phyloP scores from a whole-genome alignment of 2,888 invertebrate genomes.

The Argyresthia goedartella region DNA sequence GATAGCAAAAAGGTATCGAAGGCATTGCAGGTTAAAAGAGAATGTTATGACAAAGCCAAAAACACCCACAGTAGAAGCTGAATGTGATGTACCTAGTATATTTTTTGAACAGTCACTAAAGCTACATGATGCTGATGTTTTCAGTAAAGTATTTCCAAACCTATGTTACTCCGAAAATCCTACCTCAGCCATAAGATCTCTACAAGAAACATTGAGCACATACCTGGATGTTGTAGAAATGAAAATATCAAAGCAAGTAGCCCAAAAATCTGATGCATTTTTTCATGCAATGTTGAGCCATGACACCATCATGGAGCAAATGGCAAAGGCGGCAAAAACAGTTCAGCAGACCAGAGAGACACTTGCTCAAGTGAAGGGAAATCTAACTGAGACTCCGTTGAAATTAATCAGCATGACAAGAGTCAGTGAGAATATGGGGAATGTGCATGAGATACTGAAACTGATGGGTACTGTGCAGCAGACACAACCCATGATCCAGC shows the following conservation, averaged over 20 bases:
- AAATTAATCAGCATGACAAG: slow-evolving; percentile 80
- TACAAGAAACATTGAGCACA: slow-evolving; percentile 93
- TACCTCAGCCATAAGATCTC: slow-evolving; percentile 75
- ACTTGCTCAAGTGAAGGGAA: slow-evolving; percentile 82
- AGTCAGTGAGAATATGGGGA: slow-evolving; percentile 74
- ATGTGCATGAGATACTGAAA: slow-evolving; percentile 82
- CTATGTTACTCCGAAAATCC: slow-evolving; percentile 66
- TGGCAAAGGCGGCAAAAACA: slow-evolving; percentile 85
- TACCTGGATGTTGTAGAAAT: slow-evolving; percentile 96
- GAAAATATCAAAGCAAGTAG: slow-evolving; percentile 92
- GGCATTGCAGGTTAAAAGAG: slow-evolving; percentile 71
- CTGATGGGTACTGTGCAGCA: slow-evolving; percentile 96
- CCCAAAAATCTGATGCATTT: slow-evolving; percentile 95
- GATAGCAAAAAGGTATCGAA: slow-evolving; percentile 75
- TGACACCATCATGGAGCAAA: slow-evolving; percentile 95
- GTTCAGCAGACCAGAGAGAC: slow-evolving; percentile 81
- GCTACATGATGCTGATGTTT: slow-evolving; percentile 84
- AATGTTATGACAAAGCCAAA: slow-evolving; percentile 46
- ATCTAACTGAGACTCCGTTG: slow-evolving; percentile 84
- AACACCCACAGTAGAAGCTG: slow-evolving; percentile 55
- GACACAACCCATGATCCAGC: slow-evolving; percentile 97
- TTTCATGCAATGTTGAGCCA: slow-evolving; percentile 99
- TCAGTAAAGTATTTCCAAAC: slow-evolving; percentile 87
- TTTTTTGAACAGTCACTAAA: slow-evolving; percentile 86
- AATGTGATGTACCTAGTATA: slow-evolving; percentile 84